phyloP scores from a whole-genome alignment of 2,888 invertebrate species.

The Eristalis tenax region DNA sequence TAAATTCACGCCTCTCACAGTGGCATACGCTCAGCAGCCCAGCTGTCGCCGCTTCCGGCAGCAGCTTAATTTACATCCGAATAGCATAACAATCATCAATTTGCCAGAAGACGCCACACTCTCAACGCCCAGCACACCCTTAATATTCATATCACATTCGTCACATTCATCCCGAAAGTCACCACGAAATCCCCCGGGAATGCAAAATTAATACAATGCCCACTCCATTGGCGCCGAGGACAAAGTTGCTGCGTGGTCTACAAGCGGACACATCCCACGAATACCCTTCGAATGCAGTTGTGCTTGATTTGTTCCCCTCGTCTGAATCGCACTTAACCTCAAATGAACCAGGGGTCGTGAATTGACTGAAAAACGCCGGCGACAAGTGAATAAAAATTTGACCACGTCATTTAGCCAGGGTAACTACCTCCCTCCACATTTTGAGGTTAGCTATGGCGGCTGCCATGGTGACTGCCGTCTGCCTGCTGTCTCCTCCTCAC shows the following conservation, averaged over 20 bases:
- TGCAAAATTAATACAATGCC: slow-evolving; percentile 5
- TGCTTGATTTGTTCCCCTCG: not conserved
- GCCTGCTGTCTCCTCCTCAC: not conserved
- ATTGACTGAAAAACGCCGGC: not conserved
- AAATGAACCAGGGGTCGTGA: slow-evolving; percentile 26
- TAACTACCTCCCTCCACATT: not conserved
- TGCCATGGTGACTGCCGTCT: slow-evolving; percentile 11
- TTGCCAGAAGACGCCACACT: not conserved
- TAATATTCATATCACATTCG: slow-evolving; percentile 22
- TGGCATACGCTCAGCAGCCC: not conserved
- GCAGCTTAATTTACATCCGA: not conserved
- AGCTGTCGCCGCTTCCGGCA: not conserved
- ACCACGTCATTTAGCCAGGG: not conserved
- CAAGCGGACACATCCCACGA: slow-evolving; percentile 17
- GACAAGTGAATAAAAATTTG: slow-evolving; percentile 24
- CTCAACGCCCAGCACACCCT: slow-evolving; percentile 1
- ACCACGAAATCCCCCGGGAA: not conserved
- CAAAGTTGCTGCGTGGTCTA: not conserved
- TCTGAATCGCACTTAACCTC: slow-evolving; percentile 6
- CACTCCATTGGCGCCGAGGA: not conserved
- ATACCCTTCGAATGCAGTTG: slow-evolving; percentile 34
- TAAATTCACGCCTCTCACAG: no score
- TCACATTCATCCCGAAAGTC: not conserved
- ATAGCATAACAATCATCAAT: slow-evolving; percentile 20
- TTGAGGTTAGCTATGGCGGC: slow-evolving; percentile 31